phyloP scores from a whole-genome alignment of 2,888 invertebrate genomes.

The Eulithis prunata region DNA sequence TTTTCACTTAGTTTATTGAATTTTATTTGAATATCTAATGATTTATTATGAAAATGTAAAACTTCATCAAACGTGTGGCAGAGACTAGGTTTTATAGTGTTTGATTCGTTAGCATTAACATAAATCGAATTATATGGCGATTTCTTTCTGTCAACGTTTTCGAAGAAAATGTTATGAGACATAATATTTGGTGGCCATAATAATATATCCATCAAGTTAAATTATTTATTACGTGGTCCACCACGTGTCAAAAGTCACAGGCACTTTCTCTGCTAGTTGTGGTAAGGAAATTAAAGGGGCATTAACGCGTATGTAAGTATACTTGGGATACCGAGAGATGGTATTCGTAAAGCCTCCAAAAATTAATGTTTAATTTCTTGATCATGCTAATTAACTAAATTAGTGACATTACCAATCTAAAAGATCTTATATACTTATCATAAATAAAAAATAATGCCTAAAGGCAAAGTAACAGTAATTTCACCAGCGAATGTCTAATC shows the following conservation, averaged over 20 bases:
- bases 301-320: no score
- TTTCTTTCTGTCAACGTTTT: slow-evolving; percentile 19
- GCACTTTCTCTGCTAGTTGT: slow-evolving; percentile 30
- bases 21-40: background rate
- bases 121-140: background rate
- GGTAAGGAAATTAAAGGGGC: no score
- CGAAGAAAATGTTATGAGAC: slow-evolving; percentile 20
- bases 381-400: no score
- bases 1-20: no score
- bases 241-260: slow-evolving; percentile 19
- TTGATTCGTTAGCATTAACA: background rate
- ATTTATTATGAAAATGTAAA: background rate
- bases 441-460: background rate
- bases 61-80: background rate
- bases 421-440: no score
- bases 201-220: slow-evolving; percentile 11
- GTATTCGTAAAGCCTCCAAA: no score
- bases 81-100: background rate
- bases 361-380: no score
- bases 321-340: no score
- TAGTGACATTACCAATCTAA: no score
- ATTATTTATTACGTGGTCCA: slow-evolving; percentile 8
- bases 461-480: slow-evolving; percentile 18
- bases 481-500: slow-evolving; percentile 23
- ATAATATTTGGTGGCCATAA: slow-evolving; percentile 17